Evolutionary conservation across 2,888 invertebrate genomes (phyloP), one percentile per base, ranked within the genome.

Genomic region (Tetheella fluctuosa): DNA sequence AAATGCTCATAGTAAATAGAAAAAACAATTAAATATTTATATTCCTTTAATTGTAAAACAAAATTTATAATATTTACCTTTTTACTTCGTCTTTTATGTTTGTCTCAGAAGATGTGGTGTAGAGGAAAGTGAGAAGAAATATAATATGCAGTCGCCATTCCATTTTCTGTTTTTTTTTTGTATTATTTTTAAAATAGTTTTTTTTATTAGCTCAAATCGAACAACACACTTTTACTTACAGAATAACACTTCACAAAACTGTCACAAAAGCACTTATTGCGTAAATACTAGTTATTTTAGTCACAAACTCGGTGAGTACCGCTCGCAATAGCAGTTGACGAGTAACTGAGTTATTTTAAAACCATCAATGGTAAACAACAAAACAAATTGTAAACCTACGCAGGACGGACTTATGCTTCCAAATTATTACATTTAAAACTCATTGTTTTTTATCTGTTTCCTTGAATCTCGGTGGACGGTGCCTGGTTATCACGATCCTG

Each of bases 321-420:
- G 48, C 48, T 10, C 48, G 20, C 48, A 48, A n/a, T 20, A 20
- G 48, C 48, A 48, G 48, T 48, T 48, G 48, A 20, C 48, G 48
- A 20, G 48, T 20, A 2, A 48, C 48, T 48, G 48, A 48, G 48
- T 20, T 48, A 48, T 48, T 48, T 48, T 48, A 10, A 48, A 48
- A 48, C 48, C 7, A 20, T 48, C 48, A 48, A 48, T 20, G 20
- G 48, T 48, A 48, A 48, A 48, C 17, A 42, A 42, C 42, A 17
- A 42, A 42, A 42, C 48, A 48, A 48, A 10, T 10, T 7, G 20
- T 20, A 48, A 3, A 20, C 10, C n/a, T 17, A 6, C 48, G 48
- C n/a, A 15, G 39, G 39, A 39, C 39, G 39, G 39, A n/a, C 15
- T 39, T 15, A 39, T 15, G 39, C 10, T 39, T 7, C 5, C n/a